A percentile compares a stretch with the other conserved stretches of the same genome.
Evolutionary conservation across 1,140 invertebrate genomes (phyloP).

Genomic region (Drosophila santomea): DNA sequence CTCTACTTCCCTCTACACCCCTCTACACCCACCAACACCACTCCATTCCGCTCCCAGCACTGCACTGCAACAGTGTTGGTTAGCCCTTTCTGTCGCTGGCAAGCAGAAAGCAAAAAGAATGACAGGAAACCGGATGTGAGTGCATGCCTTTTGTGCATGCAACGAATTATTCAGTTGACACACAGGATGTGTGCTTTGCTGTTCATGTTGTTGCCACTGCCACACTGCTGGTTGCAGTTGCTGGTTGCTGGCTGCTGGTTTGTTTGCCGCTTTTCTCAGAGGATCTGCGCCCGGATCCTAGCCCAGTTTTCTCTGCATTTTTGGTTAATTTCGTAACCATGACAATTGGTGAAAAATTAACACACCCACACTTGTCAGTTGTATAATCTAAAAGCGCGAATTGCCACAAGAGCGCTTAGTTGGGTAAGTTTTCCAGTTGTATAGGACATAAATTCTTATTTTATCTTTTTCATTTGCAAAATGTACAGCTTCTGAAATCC

Average conservation of each 20-base stretch:
- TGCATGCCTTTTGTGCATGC: constrained; percentile 82
- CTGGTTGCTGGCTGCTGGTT: constrained; percentile 20
- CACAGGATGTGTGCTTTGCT: constrained; percentile 81
- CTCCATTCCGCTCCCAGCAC: neutral
- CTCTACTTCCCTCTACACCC: neutral
- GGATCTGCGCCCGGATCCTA: constrained; percentile 26
- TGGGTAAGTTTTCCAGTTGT: neutral
- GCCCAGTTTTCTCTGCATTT: constrained; percentile 35
- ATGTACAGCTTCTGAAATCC: no score
- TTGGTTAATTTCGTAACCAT: constrained; percentile 53
- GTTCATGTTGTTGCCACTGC: constrained; percentile 58
- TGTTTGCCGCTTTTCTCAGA: constrained; percentile 45
- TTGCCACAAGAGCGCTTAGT: neutral
- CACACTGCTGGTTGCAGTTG: constrained; percentile 34
- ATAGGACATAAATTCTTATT: neutral
- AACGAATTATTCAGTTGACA: constrained; percentile 83
- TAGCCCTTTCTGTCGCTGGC: constrained; percentile 34
- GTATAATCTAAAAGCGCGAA: constrained; percentile 4
- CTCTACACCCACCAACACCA: neutral
- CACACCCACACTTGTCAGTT: neutral
- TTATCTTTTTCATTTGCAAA: neutral
- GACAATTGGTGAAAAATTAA: constrained; percentile 43
- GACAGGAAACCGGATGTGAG: constrained; percentile 83
- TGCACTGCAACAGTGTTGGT: neutral
- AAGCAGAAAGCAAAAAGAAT: constrained; percentile 77